These are phyloP conservation scores for Dreissena rostriformis DNA, from an alignment of 1,140 invertebrate genomes.

Conservation along the genomic window DNA sequence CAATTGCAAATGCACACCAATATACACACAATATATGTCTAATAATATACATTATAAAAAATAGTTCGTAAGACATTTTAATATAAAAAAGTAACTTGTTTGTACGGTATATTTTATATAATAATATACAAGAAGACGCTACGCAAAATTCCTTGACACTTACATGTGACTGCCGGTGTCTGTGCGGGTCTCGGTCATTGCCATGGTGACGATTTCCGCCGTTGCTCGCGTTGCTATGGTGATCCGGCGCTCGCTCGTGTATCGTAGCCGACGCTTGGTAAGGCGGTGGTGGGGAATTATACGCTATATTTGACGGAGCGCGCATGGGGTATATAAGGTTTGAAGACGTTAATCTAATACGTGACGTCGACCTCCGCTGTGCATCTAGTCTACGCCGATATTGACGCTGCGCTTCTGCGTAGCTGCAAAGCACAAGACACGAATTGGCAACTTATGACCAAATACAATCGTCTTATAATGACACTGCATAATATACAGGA, in stretches of 20 bases:
- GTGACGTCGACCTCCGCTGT: slow-evolving; percentile 27
- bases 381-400: slow-evolving; percentile 15
- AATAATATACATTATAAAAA: no score
- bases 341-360: slow-evolving; percentile 55
- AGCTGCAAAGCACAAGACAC: neutral
- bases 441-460: no score
- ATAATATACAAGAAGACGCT: no score
- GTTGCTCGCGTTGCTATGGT: neutral
- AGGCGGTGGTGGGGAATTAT: slow-evolving; percentile 61
- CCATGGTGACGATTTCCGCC: neutral
- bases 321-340: slow-evolving; percentile 66
- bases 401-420: slow-evolving; percentile 38
- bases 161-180: neutral
- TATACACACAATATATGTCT: no score
- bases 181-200: neutral
- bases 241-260: slow-evolving; percentile 18
- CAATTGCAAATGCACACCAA: no score
- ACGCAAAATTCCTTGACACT: neutral
- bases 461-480: no score
- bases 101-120: no score
- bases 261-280: slow-evolving; percentile 49
- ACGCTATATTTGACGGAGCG: slow-evolving; percentile 59
- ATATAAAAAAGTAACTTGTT: no score
- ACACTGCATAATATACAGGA: no score
- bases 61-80: no score